Evolutionary conservation across 2,113 vertebrate genomes (phyloP).

Genomic region (Rhabdornis inornatus): DNA sequence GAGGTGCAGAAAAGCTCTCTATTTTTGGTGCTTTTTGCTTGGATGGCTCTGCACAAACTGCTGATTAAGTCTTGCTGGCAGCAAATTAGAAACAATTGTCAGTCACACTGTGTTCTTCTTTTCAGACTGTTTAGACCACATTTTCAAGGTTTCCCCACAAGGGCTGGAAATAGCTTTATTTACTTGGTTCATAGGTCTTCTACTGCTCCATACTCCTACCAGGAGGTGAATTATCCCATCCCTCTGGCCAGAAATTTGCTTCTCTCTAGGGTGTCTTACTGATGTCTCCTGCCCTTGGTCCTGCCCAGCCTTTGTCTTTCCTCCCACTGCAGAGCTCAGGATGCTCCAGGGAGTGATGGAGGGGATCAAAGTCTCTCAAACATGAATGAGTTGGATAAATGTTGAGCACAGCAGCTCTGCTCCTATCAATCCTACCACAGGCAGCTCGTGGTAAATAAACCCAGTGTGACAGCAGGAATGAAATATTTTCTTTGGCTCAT

Average conservation of each 20-base stretch:
- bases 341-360: not conserved
- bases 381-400: not conserved
- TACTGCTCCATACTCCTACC: not conserved
- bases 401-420: not conserved
- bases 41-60: constrained; percentile 16
- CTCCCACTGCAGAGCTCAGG: not conserved
- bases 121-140: not conserved
- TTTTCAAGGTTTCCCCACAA: not conserved
- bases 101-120: not conserved
- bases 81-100: constrained; percentile 7
- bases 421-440: not conserved
- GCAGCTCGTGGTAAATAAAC: not conserved
- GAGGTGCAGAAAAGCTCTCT: constrained; percentile 38
- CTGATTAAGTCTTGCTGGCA: constrained; percentile 33
- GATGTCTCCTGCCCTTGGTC: not conserved
- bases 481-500: constrained; percentile 33
- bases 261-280: not conserved
- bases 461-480: not conserved
- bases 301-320: not conserved
- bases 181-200: not conserved
- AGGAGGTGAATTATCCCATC: not conserved
- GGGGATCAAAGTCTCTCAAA: not conserved
- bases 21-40: constrained; percentile 15
- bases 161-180: not conserved
- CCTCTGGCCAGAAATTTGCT: not conserved